Evolutionary conservation across 1,140 invertebrate species (phyloP).

Genomic region (Myzus persicae): DNA sequence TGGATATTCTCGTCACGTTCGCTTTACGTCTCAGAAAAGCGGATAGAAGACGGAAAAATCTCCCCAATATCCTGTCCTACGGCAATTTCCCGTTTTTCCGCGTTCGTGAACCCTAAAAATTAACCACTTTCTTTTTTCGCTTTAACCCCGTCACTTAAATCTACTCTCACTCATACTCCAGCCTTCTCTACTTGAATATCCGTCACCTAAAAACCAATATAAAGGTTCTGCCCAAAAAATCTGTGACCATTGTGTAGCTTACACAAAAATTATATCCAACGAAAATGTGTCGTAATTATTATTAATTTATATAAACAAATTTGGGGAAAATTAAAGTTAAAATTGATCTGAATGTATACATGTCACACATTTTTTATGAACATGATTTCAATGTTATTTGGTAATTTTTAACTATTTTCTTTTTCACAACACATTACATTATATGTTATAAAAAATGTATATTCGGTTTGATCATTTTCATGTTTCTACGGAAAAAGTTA

Average conservation of each 20-base stretch:
- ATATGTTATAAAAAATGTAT: background rate
- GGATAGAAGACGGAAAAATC: constrained; percentile 28
- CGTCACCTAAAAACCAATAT: constrained; percentile 52
- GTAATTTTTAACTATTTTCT: fast-evolving
- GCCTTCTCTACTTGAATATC: background rate
- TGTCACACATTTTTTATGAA: background rate
- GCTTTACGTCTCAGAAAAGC: background rate
- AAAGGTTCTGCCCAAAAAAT: background rate
- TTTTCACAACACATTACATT: background rate
- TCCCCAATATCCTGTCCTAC: constrained; percentile 56
- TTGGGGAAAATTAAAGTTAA: background rate
- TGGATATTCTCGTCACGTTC: constrained; percentile 50
- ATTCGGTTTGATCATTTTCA: background rate
- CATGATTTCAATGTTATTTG: background rate
- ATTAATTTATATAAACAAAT: background rate
- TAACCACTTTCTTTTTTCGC: constrained; percentile 51
- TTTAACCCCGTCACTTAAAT: constrained; percentile 6
- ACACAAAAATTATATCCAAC: background rate
- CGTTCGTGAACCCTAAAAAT: constrained; percentile 45
- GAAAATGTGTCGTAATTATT: background rate
- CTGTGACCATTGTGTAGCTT: background rate
- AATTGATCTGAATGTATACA: background rate
- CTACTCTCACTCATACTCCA: background rate
- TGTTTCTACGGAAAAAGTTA: background rate
- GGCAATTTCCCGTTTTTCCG: constrained; percentile 53